Base-by-base conservation (phyloP, 2,888 invertebrate species). In the Caenorhabditis sp. region DNA sequence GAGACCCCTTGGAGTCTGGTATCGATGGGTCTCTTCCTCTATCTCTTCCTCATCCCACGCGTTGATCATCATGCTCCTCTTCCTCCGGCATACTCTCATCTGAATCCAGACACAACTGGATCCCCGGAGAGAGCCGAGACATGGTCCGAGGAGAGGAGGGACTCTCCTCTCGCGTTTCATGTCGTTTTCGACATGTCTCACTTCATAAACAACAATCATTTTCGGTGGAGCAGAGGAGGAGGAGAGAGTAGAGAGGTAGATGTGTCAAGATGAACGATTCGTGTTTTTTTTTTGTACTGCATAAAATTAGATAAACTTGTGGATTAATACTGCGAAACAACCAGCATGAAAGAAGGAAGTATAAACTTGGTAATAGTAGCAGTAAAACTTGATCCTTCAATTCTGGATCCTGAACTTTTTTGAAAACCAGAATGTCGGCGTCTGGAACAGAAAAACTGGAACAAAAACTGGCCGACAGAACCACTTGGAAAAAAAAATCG, bases 141-240 rank as follows among this genome's bases (percentile, higher is more conserved):
- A 31, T 68, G 70, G 63, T 70, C 68, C 69, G 14, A 44, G 19
- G 16, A 26, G 22, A 6, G 19, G 54, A 19, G 58, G 22, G 44
- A 49, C 38, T 14, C 47, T 26, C 26, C 54, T 54, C 24, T 64
- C 75, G 35, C 66, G 56, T 77, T 66, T 68, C 68, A 47, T 51
- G 56, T 58, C 44, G 63, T 69, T 77, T 77, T 77, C 70, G 77
- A 77, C 77, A 70, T 77, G 77, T 77, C 49, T 77, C 77, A 70
- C 77, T 70, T 77, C 76, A 69, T 69, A 76, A 76, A 76, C 76
- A 76, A 76, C 76, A 59, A 59, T 24, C 44, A 38, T 41, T 5
- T 24, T 22, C 6, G 10, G 19, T 10, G 59, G 35, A 35, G 31
- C 2, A 19, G 59, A 59, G 58, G n/a, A 35, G 35, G n/a, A n/a